Base-by-base conservation (phyloP, 2,888 invertebrate genomes). In the Tuberolachnus salignus region DNA sequence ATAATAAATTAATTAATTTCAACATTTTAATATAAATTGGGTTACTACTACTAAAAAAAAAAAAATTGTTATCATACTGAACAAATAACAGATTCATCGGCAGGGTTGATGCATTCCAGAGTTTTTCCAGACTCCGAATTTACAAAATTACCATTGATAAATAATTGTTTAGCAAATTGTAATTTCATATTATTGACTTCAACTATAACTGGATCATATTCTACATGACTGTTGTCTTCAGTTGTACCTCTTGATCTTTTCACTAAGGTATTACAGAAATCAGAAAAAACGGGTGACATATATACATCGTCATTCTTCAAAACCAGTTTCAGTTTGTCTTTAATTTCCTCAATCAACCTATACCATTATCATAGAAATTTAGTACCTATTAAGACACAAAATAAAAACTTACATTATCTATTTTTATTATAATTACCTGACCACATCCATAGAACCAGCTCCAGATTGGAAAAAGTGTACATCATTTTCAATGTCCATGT, bases 391-490 rank as follows among this genome's bases (percentile, higher is more conserved):
- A 51, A 72, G 34, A 69, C 1, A 42, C 19, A 19, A 13, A 26
- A n/a, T 1, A 49, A 51, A 10, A n/a, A 51, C 19, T 34, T 26
- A n/a, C 11, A 19, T 3, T 42, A 21, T 44, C 57, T 59, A 44
- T 57, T 44, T 34, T 51, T 26, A 69, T 49, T 49, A 19, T 34
- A n/a, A 51, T 4, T 75, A 88, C 87, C 90, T 88, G 0, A 97
- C 96, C 1, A 98, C 97, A 85, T 98, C 98, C 95, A 98, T 98
- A 10, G 97, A 97, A 0, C 95, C 95, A n/a, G 95, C 98, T 14
- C 98, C 98, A n/a, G 90, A 90, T 1, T 90, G 90, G 86, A 98
- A 98, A 87, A 98, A 98, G 84, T 98, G 97, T 0, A 95, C 94
- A 3, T 91, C 90, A 11, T 91, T 89, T 13, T 92, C 90, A 9